Conservation (phyloP, 2,113 vertebrate genomes). For the Athene noctua region DNA sequence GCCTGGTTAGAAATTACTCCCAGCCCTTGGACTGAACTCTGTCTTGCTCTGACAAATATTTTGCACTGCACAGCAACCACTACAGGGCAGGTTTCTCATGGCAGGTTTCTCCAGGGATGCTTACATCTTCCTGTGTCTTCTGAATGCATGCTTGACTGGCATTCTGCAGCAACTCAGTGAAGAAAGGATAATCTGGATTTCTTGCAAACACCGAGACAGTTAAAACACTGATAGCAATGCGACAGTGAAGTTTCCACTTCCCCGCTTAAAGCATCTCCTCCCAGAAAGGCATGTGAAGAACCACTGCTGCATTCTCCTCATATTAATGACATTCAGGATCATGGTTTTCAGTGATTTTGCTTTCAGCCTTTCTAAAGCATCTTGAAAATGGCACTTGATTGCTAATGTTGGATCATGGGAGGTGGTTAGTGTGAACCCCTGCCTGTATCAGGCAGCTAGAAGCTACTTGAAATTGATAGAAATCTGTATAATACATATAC, state of each 20-base stretch:
- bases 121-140: background rate
- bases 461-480: background rate
- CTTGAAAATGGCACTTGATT: slow-evolving; percentile 17
- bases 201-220: background rate
- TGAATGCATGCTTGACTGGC: background rate
- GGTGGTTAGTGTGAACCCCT: background rate
- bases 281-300: background rate
- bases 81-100: background rate
- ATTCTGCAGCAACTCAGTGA: background rate
- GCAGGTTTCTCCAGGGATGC: background rate
- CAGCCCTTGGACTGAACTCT: background rate
- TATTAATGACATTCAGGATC: background rate
- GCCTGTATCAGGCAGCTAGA: background rate
- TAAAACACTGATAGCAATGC: background rate
- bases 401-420: background rate
- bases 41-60: background rate
- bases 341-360: background rate
- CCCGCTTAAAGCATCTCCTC: background rate
- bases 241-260: background rate
- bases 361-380: background rate
- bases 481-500: background rate
- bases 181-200: background rate
- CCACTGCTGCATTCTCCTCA: background rate
- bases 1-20: background rate
- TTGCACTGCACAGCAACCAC: background rate